Percentiles rank a stretch among this genome's conserved stretches.
phyloP scores from a whole-genome alignment of 2,113 vertebrate species.

The Tricholaema leucomelas region DNA sequence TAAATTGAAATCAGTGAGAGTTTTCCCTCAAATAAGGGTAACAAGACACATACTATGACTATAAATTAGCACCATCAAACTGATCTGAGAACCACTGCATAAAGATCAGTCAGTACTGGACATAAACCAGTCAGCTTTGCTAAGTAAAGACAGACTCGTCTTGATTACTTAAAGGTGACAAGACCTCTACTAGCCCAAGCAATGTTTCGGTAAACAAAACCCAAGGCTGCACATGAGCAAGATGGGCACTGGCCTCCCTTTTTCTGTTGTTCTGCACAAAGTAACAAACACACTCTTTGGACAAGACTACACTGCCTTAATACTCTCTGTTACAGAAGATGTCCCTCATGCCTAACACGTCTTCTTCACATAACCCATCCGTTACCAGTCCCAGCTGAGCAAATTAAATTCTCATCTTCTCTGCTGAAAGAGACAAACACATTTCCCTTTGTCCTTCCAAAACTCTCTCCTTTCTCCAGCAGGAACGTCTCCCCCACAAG shows the following conservation, averaged over 20 bases:
- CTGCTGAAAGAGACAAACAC: background rate
- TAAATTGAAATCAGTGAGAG: background rate
- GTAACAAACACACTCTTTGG: background rate
- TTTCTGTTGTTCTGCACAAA: background rate
- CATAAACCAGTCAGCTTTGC: background rate
- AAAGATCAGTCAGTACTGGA: background rate
- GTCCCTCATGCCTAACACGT: fast-evolving
- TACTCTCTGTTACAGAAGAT: background rate
- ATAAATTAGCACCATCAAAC: background rate
- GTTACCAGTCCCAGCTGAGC: background rate
- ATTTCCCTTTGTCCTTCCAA: background rate
- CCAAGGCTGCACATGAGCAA: background rate
- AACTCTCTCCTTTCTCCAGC: background rate
- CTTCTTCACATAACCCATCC: background rate
- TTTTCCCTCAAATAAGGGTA: background rate
- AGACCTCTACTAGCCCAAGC: background rate
- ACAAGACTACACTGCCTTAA: background rate
- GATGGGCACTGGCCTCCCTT: background rate
- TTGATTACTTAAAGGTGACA: background rate
- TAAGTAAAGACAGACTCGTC: background rate
- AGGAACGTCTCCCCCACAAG: background rate
- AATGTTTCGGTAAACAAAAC: background rate
- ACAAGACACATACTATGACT: background rate
- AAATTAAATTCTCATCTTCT: background rate
- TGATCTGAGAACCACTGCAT: background rate